Conservation (phyloP, 1,140 invertebrate species). For the Lucilia sericata region DNA sequence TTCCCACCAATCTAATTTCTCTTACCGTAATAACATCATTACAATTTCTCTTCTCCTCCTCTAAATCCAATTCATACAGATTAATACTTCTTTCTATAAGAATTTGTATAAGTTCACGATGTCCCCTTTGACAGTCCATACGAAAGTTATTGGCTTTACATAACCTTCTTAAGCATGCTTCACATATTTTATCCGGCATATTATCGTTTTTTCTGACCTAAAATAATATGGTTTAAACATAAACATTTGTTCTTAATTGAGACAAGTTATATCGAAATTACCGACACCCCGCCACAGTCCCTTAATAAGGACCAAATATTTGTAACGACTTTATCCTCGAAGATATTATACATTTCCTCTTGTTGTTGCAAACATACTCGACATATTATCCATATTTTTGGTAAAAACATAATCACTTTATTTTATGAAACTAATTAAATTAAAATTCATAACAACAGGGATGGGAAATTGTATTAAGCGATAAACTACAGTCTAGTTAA, state of each 20-base stretch:
- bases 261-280: background rate
- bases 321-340: conserved; percentile 28
- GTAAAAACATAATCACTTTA: background rate
- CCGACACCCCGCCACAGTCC: conserved; percentile 2
- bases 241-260: background rate
- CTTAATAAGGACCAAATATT: background rate
- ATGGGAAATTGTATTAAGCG: no score
- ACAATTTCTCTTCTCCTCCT: background rate
- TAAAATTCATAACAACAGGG: no score
- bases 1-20: no score
- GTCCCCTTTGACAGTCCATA: conserved; percentile 1
- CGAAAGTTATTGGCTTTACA: background rate
- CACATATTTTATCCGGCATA: conserved; percentile 17
- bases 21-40: no score
- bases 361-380: conserved; percentile 41
- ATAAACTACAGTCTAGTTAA: no score
- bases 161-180: background rate
- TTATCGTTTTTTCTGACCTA: background rate
- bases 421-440: background rate
- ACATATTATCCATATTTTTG: conserved; percentile 21
- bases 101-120: background rate
- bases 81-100: background rate
- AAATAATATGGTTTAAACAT: background rate
- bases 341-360: conserved; percentile 39
- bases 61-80: background rate